A percentile compares a stretch with the other conserved stretches of the same genome.
These are phyloP conservation scores for Choloepus hoffmanni DNA, from an alignment of 2,113 vertebrate genomes.

Conservation along the genomic window DNA sequence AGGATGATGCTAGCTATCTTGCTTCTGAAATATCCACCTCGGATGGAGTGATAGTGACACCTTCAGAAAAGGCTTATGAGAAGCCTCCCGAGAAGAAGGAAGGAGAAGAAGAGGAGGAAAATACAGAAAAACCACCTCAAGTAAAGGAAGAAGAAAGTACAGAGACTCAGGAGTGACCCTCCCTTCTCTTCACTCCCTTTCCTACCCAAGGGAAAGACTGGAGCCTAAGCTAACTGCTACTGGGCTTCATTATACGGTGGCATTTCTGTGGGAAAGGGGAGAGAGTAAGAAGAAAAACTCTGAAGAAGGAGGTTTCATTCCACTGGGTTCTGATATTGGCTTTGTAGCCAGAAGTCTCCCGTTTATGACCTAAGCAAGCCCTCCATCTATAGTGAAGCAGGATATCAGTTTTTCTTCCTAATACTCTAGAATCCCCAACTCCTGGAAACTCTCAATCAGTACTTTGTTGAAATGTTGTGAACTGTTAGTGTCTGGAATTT, in stretches of 20 bases:
- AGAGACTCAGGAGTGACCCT: constrained; percentile 94
- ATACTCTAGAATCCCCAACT: constrained; percentile 34
- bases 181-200: background rate
- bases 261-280: constrained; percentile 35
- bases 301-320: background rate
- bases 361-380: background rate
- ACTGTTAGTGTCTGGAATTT: constrained; percentile 60
- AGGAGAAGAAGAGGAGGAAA: constrained; percentile 95
- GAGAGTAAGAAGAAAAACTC: constrained; percentile 1
- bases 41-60: constrained; percentile 98
- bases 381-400: constrained; percentile 18
- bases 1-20: constrained; percentile 96
- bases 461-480: constrained; percentile 70
- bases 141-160: constrained; percentile 96
- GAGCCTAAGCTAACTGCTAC: background rate
- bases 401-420: constrained; percentile 38
- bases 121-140: constrained; percentile 90
- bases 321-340: constrained; percentile 31
- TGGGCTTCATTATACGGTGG: background rate
- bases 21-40: constrained; percentile 97
- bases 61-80: constrained; percentile 97
- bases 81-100: constrained; percentile 98
- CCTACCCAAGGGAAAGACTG: background rate
- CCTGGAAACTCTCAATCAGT: constrained; percentile 46
- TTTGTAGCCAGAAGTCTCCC: constrained; percentile 14